These are phyloP conservation scores for Brotogeris chrysoptera DNA, from an alignment of 2,797 vertebrate species.

Conservation along the genomic window DNA sequence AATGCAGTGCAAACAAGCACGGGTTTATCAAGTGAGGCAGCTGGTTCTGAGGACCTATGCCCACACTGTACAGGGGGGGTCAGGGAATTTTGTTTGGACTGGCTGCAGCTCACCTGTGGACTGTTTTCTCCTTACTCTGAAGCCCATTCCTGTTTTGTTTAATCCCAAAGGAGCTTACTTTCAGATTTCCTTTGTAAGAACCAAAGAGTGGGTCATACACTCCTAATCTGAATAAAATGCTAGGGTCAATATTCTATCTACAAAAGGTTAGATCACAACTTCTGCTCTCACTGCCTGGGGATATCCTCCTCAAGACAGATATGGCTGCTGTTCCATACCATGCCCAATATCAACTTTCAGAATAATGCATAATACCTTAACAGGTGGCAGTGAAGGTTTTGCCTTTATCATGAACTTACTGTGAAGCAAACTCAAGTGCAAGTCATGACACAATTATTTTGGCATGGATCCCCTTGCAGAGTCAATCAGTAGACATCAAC, in stretches of 20 bases:
- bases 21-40: background rate
- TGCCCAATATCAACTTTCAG: background rate
- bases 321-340: background rate
- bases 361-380: background rate
- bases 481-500: background rate
- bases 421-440: background rate
- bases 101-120: background rate
- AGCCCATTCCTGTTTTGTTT: background rate
- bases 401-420: background rate
- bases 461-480: background rate
- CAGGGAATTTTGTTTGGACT: background rate
- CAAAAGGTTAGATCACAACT: background rate
- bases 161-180: background rate
- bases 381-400: background rate
- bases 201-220: background rate
- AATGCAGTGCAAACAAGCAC: background rate
- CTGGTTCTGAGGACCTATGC: background rate
- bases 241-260: background rate
- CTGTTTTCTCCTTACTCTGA: background rate
- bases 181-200: background rate
- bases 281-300: background rate
- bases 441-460: background rate
- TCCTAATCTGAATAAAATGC: background rate
- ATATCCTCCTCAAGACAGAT: background rate
- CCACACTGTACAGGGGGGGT: fast-evolving